Evolutionary conservation across 2,113 vertebrate genomes (phyloP), one percentile per base, ranked within the genome.

Genomic region (human): DNA sequence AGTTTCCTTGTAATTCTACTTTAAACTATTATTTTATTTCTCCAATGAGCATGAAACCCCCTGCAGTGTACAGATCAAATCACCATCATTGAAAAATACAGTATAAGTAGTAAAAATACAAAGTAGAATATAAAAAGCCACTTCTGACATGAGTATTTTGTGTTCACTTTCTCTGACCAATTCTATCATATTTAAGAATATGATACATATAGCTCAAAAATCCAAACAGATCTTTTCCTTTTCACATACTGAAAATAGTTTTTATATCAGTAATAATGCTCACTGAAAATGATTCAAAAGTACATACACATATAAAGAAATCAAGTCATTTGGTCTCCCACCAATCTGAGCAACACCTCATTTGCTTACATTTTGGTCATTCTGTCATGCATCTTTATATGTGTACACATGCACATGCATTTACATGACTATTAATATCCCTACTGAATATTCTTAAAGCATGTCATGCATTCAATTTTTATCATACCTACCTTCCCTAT

Each of bases 281-380:
- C 20, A 16, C 14, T 95, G 17, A 89, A 93, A 92, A 83, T 64
- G 87, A 93, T 55, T 97, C 75, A 87, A 93, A 59, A 90, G 17
- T 55, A 92, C 11, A 94, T 72, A 57, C 2, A 78, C 80, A 90
- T 80, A 45, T n/a, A 86, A 87, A 78, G 13, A 85, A 92, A 93
- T 73, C 25, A 64, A 72, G 68, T 85, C 11, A 94, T 82, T 84
- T 82, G 16, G 4, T 85, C 52, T 96, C 35, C 82, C 38, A 48
- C 20, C 25, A 43, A 45, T 48, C 45, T 86, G 50, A 93, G 61
- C 20, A 22, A 92, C 2, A 5, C 23, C 8, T 13, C 64, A 13
- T 23, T 61, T 48, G 8, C 14, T 85, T 27, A 89, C 9, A 64
- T 25, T 23, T 17, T 72, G 20, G n/a, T 72, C 9, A 82, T n/a